These are phyloP conservation scores for Gymnobelideus leadbeateri DNA, from an alignment of 2,113 vertebrate genomes.

Conservation along the genomic window DNA sequence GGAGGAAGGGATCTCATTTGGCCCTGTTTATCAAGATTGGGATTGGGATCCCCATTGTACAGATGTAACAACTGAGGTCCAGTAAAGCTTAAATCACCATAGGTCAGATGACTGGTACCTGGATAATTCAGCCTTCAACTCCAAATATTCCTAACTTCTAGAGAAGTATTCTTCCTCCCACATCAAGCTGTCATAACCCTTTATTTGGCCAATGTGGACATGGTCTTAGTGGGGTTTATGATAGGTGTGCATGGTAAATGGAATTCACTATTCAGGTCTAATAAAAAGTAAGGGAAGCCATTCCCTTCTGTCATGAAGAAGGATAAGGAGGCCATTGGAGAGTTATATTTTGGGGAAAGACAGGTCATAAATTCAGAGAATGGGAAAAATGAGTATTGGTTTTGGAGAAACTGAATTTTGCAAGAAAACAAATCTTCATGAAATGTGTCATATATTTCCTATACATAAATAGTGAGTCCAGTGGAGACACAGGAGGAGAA, in stretches of 20 bases:
- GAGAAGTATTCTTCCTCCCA: not conserved
- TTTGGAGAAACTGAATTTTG: slow-evolving; percentile 5
- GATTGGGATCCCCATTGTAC: not conserved
- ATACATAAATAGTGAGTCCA: not conserved
- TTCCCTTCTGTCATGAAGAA: slow-evolving; percentile 1
- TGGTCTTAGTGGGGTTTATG: not conserved
- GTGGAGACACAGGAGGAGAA: not conserved
- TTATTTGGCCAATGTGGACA: not conserved
- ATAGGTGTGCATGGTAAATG: not conserved
- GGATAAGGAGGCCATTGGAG: not conserved
- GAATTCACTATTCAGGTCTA: not conserved
- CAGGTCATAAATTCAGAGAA: not conserved
- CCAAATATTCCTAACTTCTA: not conserved
- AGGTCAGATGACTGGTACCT: not conserved
- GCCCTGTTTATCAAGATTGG: not conserved
- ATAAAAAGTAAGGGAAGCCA: not conserved
- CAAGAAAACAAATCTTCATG: slow-evolving; percentile 1
- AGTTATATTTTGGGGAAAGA: not conserved
- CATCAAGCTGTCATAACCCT: not conserved
- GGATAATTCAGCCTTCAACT: not conserved
- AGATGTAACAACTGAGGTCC: not conserved
- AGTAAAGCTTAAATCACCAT: not conserved
- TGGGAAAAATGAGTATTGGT: not conserved
- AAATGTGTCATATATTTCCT: not conserved
- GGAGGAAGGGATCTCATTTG: not conserved